These are phyloP conservation scores for Lamellibrachia satsuma DNA, from an alignment of 2,888 invertebrate species.

Conservation along the genomic window DNA sequence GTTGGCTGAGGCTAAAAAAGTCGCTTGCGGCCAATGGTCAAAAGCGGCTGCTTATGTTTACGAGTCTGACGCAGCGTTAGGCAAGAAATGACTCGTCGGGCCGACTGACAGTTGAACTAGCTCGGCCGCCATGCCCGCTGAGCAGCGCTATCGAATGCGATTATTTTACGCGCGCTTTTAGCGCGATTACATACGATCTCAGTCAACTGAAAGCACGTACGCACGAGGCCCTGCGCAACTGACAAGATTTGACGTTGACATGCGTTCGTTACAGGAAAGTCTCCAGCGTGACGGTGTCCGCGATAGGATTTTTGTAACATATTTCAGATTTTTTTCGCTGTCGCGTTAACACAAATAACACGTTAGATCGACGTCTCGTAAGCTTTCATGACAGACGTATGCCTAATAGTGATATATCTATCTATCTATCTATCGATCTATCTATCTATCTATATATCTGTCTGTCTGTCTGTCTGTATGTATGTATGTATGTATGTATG, in stretches of 20 bases:
- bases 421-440: not conserved
- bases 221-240: not conserved
- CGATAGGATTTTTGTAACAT: constrained; percentile 6
- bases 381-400: not conserved
- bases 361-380: not conserved
- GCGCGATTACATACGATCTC: not conserved
- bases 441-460: not conserved
- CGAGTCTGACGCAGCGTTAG: constrained; percentile 17
- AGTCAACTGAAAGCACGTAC: not conserved
- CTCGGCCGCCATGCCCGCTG: not conserved
- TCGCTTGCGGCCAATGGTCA: constrained; percentile 17
- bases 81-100: constrained; percentile 17
- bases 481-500: no score
- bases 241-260: not conserved
- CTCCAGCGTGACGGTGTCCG: constrained; percentile 1
- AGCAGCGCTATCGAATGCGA: constrained; percentile 13
- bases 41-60: constrained; percentile 17
- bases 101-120: constrained; percentile 17
- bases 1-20: constrained; percentile 17
- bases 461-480: no score
- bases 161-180: constrained; percentile 11
- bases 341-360: not conserved
- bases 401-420: not conserved
- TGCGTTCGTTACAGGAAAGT: not conserved
- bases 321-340: not conserved